phyloP scores from a whole-genome alignment of 1,140 invertebrate genomes.

The Adelges cooleyi region DNA sequence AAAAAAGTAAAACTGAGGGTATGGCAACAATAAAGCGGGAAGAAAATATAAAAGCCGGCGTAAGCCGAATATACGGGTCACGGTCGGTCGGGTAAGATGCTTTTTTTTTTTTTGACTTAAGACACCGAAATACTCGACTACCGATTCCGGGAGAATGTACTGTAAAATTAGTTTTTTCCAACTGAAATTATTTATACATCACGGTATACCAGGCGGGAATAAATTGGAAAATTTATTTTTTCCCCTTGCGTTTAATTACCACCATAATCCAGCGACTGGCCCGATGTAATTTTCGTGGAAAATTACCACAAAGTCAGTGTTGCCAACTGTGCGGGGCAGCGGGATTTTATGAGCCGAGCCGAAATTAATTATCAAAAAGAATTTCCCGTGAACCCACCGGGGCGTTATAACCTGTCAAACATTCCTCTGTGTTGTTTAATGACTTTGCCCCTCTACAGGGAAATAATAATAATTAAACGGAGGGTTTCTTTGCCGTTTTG shows the following conservation, averaged over 20 bases:
- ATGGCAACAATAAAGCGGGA: background rate
- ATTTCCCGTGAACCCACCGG: background rate
- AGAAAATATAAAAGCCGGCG: background rate
- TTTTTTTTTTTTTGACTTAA: background rate
- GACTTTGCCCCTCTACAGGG: background rate
- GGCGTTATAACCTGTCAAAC: background rate
- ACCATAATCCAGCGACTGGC: conserved; percentile 8
- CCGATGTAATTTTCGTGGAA: conserved; percentile 14
- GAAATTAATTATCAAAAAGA: conserved; percentile 15
- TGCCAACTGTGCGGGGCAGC: background rate
- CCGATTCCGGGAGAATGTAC: conserved; percentile 12
- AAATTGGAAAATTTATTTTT: conserved; percentile 8
- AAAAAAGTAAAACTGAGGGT: conserved; percentile 11
- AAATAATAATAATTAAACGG: too few species aligned
- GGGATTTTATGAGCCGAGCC: conserved; percentile 16
- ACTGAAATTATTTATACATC: background rate
- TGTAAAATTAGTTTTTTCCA: conserved; percentile 16
- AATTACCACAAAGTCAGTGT: conserved; percentile 17
- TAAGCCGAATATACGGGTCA: background rate
- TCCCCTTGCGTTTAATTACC: conserved; percentile 1
- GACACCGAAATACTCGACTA: background rate
- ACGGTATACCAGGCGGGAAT: background rate
- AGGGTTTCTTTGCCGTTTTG: too few species aligned
- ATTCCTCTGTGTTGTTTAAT: background rate
- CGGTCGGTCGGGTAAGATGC: background rate